These are phyloP conservation scores for Drosophila repletoides DNA, from an alignment of 1,140 invertebrate genomes.

Conservation along the genomic window DNA sequence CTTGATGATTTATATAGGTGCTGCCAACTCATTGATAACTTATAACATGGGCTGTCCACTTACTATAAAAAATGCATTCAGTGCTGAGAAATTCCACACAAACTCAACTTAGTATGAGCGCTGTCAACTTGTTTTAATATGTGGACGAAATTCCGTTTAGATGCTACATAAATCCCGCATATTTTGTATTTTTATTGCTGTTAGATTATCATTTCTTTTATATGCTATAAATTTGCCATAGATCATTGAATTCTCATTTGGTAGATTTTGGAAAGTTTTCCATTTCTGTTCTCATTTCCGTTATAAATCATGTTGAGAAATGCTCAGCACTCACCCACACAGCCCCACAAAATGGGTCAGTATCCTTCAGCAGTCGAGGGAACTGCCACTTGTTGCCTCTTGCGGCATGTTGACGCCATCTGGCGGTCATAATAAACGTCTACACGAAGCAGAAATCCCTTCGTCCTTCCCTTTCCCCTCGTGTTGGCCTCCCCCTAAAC, in stretches of 20 bases:
- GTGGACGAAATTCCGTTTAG: no score
- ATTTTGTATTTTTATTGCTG: not conserved
- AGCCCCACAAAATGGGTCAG: not conserved
- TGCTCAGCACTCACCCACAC: not conserved
- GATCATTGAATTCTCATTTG: conserved; percentile 38
- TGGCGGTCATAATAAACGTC: conserved; percentile 65
- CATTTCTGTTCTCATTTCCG: not conserved
- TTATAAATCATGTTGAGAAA: conserved; percentile 20
- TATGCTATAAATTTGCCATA: conserved; percentile 49
- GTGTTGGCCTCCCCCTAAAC: conserved; percentile 41
- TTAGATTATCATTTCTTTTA: conserved; percentile 13
- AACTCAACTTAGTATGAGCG: no score
- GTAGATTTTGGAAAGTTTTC: not conserved
- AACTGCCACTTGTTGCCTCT: conserved; percentile 58
- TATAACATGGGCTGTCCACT: no score
- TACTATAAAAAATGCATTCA: no score
- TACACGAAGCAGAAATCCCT: conserved; percentile 2
- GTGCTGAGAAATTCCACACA: no score
- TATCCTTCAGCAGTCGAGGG: no score
- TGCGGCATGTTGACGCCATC: conserved; percentile 52
- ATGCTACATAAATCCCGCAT: conserved; percentile 2
- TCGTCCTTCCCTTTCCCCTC: conserved; percentile 16
- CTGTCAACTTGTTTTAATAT: no score
- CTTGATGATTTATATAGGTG: no score
- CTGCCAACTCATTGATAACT: no score